These are phyloP conservation scores for Selenia dentaria DNA, from an alignment of 2,888 invertebrate species.

Conservation along the genomic window DNA sequence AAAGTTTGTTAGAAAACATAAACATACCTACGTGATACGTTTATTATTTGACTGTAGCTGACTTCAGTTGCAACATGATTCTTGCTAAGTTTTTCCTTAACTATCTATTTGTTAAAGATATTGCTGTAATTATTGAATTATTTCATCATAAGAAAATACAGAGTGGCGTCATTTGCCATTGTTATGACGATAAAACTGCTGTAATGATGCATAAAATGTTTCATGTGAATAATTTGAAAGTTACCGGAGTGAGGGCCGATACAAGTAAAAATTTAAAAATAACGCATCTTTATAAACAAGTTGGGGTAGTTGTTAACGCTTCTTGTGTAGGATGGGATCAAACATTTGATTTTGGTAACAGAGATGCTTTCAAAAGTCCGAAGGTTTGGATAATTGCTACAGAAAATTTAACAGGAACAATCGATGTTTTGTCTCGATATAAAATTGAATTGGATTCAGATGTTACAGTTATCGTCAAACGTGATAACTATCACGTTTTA, in stretches of 20 bases:
- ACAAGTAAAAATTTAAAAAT: constrained; percentile 25
- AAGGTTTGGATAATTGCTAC: constrained; percentile 67
- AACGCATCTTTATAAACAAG: constrained; percentile 37
- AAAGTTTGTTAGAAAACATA: too few relatives aligned
- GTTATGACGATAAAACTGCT: constrained; percentile 38
- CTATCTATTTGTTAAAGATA: constrained; percentile 19
- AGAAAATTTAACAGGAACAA: constrained; percentile 43
- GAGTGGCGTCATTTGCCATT: constrained; percentile 50
- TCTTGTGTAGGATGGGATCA: constrained; percentile 56
- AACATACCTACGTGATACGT: too few relatives aligned
- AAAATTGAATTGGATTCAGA: constrained; percentile 76
- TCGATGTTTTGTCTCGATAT: constrained; percentile 51
- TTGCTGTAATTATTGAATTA: constrained; percentile 45
- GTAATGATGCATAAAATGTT: constrained; percentile 48
- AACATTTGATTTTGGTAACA: constrained; percentile 35
- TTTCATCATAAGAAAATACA: constrained; percentile 58
- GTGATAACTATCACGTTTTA: constrained; percentile 46
- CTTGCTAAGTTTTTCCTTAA: constrained; percentile 15
- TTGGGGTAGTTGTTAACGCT: constrained; percentile 58
- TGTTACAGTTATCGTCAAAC: constrained; percentile 56
- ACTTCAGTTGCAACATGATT: too few relatives aligned
- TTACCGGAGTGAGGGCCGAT: constrained; percentile 31
- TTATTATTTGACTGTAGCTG: too few relatives aligned
- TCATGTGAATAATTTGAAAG: constrained; percentile 40
- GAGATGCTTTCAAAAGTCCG: constrained; percentile 45